Conservation (phyloP, 1,140 invertebrate species). For the Cydia splendana region DNA sequence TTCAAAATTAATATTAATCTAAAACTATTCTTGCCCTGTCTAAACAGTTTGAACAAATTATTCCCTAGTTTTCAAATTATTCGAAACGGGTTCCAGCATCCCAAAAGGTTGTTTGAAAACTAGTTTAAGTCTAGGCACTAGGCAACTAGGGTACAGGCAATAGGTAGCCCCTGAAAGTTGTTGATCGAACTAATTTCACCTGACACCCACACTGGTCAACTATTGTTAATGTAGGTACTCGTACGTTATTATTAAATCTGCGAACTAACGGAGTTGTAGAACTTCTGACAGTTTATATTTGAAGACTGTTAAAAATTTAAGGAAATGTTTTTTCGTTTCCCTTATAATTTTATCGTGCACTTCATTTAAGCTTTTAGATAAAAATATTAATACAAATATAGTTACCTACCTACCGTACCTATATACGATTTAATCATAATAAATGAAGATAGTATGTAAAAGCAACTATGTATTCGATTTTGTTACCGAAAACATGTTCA, state of each 20-base stretch:
- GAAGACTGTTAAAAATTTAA: no score
- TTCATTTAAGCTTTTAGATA: no score
- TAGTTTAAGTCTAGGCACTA: background rate
- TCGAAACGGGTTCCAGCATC: background rate
- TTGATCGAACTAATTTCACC: background rate
- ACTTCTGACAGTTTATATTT: background rate
- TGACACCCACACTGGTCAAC: background rate
- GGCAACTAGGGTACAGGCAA: background rate
- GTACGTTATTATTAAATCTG: background rate
- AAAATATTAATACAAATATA: no score
- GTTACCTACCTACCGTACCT: no score
- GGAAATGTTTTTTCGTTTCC: no score
- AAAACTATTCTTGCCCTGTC: background rate
- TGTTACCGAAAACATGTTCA: no score
- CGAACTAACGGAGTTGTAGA: background rate
- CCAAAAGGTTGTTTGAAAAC: background rate
- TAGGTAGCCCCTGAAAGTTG: background rate
- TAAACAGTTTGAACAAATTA: background rate
- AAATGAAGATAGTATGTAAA: no score
- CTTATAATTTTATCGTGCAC: no score
- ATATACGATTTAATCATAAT: no score
- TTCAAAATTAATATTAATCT: no score
- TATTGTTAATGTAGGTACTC: background rate
- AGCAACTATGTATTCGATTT: no score
- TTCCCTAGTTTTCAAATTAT: background rate